Percentiles rank a stretch among this genome's conserved stretches.
Conservation (phyloP, 2,113 vertebrate genomes). For the Phalacrocorax brasilianus region DNA sequence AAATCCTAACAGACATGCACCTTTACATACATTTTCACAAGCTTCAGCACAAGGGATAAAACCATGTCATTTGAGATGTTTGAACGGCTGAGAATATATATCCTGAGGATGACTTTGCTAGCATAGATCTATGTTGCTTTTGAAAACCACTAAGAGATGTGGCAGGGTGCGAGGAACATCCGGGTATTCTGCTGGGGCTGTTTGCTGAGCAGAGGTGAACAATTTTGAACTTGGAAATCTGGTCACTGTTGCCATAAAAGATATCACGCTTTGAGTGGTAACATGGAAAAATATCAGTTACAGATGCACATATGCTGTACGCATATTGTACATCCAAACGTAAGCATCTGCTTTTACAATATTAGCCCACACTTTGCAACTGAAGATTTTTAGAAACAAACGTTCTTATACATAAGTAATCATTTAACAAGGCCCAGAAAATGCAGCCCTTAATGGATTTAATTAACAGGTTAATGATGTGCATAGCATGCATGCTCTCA, state of each 20-base stretch:
- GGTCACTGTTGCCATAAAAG: background rate
- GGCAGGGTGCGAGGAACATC: background rate
- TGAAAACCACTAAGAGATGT: background rate
- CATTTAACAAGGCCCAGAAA: constrained; percentile 47
- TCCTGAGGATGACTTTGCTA: background rate
- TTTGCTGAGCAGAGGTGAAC: background rate
- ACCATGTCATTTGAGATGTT: background rate
- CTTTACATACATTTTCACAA: background rate
- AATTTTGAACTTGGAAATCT: background rate
- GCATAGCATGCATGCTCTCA: background rate
- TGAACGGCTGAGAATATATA: background rate
- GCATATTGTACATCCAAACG: background rate
- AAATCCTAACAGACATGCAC: background rate
- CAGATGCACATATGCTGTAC: background rate
- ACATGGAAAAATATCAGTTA: background rate
- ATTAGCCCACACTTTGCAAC: background rate
- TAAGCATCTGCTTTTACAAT: background rate
- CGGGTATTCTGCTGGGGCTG: background rate
- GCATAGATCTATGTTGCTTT: background rate
- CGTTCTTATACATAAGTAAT: background rate
- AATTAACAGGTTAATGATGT: constrained; percentile 65
- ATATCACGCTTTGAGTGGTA: fast-evolving
- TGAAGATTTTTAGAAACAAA: background rate
- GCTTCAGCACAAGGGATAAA: background rate
- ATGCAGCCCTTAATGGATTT: constrained; percentile 22